These are phyloP conservation scores for Neolamprologus cancellatus DNA, from an alignment of 2,113 vertebrate genomes.

Conservation along the genomic window DNA sequence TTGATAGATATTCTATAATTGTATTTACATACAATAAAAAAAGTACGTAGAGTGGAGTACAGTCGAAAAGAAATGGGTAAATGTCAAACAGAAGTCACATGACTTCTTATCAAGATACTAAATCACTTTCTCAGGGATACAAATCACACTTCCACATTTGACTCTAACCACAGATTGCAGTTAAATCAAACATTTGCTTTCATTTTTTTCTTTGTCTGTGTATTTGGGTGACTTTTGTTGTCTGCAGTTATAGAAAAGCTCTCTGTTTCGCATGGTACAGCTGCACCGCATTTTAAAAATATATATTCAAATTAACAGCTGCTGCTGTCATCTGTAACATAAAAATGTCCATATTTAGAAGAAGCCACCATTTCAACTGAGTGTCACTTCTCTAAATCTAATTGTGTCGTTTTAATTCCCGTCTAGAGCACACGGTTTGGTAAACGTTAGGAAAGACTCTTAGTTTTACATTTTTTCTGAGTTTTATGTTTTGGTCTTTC, in stretches of 20 bases:
- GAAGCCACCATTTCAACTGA: background rate
- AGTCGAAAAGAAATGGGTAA: background rate
- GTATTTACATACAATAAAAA: background rate
- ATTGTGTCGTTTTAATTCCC: background rate
- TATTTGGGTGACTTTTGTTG: background rate
- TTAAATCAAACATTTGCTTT: background rate
- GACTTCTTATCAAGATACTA: slow-evolving; percentile 2
- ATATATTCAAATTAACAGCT: slow-evolving; percentile 16
- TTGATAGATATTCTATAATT: background rate
- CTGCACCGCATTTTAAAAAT: slow-evolving; percentile 9
- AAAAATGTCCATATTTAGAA: background rate
- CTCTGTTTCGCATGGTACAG: background rate
- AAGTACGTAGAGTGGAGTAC: background rate
- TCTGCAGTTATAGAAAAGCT: background rate
- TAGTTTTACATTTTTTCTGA: background rate
- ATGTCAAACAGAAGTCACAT: background rate
- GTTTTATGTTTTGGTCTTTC: background rate
- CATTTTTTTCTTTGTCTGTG: background rate
- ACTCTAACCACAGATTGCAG: background rate
- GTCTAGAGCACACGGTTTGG: background rate
- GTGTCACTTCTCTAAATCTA: background rate
- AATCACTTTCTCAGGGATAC: background rate
- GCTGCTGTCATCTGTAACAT: background rate
- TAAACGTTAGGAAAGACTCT: no score
- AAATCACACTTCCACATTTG: background rate